Conservation (phyloP, 2,797 vertebrate species). For the Rhynchonycteris naso region DNA sequence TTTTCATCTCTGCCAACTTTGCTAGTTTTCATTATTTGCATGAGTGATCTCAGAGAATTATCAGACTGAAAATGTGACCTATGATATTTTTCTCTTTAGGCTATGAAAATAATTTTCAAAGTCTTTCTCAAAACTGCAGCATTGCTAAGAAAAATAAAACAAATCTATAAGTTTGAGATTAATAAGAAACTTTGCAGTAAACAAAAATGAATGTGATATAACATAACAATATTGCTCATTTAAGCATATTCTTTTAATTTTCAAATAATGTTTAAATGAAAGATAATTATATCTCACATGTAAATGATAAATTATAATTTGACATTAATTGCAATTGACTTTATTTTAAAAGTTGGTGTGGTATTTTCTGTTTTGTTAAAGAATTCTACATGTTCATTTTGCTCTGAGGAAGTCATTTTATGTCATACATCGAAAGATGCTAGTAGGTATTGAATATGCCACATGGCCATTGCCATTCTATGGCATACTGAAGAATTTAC, state of each 20-base stretch:
- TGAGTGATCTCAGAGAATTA: slow-evolving; percentile 61
- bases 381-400: neutral
- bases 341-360: slow-evolving; percentile 22
- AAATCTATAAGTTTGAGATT: neutral
- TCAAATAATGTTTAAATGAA: neutral
- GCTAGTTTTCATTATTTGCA: slow-evolving; percentile 59
- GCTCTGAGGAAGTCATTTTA: neutral
- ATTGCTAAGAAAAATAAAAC: slow-evolving; percentile 3
- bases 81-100: slow-evolving; percentile 15
- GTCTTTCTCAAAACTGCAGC: neutral
- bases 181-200: slow-evolving; percentile 1
- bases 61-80: slow-evolving; percentile 61
- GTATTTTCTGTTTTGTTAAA: neutral
- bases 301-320: slow-evolving; percentile 1
- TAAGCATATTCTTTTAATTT: slow-evolving; percentile 12
- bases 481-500: neutral
- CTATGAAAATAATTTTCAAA: slow-evolving; percentile 31
- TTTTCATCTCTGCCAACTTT: slow-evolving; percentile 75
- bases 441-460: neutral
- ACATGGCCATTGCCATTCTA: neutral
- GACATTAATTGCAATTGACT: slow-evolving; percentile 1
- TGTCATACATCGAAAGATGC: neutral
- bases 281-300: neutral
- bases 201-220: neutral
- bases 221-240: neutral